Percentiles rank a stretch among this genome's conserved stretches.
Conservation (phyloP, 2,888 invertebrate genomes). For the Drosophila trichaetosa region DNA sequence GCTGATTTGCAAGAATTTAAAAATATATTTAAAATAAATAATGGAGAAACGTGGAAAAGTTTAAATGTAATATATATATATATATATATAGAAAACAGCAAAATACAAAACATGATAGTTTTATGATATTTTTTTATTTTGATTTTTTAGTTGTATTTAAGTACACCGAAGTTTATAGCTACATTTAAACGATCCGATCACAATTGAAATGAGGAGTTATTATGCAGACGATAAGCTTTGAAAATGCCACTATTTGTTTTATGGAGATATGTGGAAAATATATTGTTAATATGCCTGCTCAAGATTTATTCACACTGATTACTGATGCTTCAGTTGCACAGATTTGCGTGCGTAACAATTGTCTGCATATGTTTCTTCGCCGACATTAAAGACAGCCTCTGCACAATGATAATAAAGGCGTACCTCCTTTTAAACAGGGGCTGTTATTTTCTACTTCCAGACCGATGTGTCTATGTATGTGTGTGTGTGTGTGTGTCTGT, state of each 20-base stretch:
- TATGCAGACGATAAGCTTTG: neutral
- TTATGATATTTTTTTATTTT: neutral
- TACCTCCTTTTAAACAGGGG: conserved; percentile 7
- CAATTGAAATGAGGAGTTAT: neutral
- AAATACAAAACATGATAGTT: neutral
- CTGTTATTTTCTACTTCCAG: conserved; percentile 17
- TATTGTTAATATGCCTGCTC: neutral
- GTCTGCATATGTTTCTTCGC: conserved; percentile 28
- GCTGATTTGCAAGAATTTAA: neutral
- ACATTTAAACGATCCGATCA: neutral
- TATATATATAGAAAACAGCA: neutral
- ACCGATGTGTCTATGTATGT: conserved; percentile 5
- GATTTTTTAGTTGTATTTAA: neutral
- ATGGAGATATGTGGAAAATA: neutral
- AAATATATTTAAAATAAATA: neutral
- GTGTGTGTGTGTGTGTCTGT: neutral
- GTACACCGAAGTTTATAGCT: too few species aligned
- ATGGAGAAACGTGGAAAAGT: neutral
- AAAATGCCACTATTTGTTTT: neutral
- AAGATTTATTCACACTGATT: neutral
- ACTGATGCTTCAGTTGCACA: neutral
- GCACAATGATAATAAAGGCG: conserved; percentile 20
- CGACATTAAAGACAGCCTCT: conserved; percentile 7
- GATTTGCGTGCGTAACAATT: conserved; percentile 16
- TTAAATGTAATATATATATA: too few species aligned